A percentile compares a stretch with the other conserved stretches of the same genome.
phyloP scores from a whole-genome alignment of 2,797 vertebrate species.

The Rhabdomys pumilio region DNA sequence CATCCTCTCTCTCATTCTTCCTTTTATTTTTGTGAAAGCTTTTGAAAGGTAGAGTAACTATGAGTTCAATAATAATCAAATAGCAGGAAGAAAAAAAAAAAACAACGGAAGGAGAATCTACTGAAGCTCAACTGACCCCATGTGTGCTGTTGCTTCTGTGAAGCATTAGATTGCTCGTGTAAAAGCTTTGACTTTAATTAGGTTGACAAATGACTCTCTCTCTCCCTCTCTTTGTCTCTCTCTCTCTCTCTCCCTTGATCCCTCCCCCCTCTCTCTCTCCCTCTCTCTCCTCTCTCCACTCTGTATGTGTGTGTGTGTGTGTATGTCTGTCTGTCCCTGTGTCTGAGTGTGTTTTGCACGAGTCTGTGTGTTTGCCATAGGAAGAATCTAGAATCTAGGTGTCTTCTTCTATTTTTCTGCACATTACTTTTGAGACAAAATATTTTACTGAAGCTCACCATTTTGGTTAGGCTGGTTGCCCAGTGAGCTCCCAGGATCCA shows the following conservation, averaged over 20 bases:
- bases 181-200: not conserved
- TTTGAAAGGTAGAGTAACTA: constrained; percentile 40
- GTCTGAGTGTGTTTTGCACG: not conserved
- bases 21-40: not conserved
- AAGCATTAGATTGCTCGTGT: not conserved
- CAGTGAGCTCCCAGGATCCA: not conserved
- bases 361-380: not conserved
- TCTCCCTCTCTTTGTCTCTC: too few relatives aligned
- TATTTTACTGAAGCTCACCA: not conserved
- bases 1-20: too few relatives aligned
- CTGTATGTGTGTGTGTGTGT: not conserved
- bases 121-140: not conserved
- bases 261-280: too few relatives aligned
- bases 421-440: not conserved
- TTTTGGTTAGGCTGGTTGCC: not conserved
- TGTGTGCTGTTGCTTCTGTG: not conserved
- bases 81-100: not conserved
- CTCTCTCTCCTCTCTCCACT: too few relatives aligned
- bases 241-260: too few relatives aligned
- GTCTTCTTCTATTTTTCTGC: not conserved
- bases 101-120: not conserved
- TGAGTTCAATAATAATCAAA: not conserved
- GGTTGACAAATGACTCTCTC: not conserved
- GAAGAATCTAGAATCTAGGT: not conserved
- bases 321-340: not conserved